Evolutionary conservation across 2,888 invertebrate genomes (phyloP), one percentile per base, ranked within the genome.

Genomic region (Himalopsyche japonica): DNA sequence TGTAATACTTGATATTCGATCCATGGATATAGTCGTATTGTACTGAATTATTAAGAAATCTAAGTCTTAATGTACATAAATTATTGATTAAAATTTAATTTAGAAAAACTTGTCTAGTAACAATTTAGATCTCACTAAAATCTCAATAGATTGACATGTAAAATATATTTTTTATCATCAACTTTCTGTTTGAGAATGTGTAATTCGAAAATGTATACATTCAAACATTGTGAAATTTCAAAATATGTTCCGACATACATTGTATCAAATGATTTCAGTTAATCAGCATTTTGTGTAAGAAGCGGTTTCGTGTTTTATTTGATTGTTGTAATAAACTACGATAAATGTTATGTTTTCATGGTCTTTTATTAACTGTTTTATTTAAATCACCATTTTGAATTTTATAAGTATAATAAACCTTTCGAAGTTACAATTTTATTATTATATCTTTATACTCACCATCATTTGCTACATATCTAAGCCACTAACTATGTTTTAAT

Each of bases 301-400:
- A 30, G 15, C 30, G 70, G 8, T 49, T 82, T 57, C 37, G 77
- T 82, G 49, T 77, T 57, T 77, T 82, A 70, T 78, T 77, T 82
- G 24, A 78, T 82, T 43, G 49, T 82, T 82, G 57, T 78, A 37
- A 77, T 49, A 48, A 82, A 82, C 77, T 77, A 82, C 49, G 77
- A 82, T 82, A 82, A 82, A 82, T 82, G 82, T 82, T 82, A 82
- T 77, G 82, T 82, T 82, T 24, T 18, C n/a, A 6, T 15, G n/a
- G 57, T 30, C 34, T 82, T 77, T 49, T 82, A 76, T 76, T 76
- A 7, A 64, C 7, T 20, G 24, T 70, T 18, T 37, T n/a, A 32
- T 10, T 64, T 5, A n/a, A 8, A 10, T 64, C 15, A 8, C 37
- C 37, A 37, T 43, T 37, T 37, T 0, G 10, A 37, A 37, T 37